Evolutionary conservation across 37 sponge, comb jelly and placozoan species (phyloP).

Genomic region (Beroe forskalii): DNA sequence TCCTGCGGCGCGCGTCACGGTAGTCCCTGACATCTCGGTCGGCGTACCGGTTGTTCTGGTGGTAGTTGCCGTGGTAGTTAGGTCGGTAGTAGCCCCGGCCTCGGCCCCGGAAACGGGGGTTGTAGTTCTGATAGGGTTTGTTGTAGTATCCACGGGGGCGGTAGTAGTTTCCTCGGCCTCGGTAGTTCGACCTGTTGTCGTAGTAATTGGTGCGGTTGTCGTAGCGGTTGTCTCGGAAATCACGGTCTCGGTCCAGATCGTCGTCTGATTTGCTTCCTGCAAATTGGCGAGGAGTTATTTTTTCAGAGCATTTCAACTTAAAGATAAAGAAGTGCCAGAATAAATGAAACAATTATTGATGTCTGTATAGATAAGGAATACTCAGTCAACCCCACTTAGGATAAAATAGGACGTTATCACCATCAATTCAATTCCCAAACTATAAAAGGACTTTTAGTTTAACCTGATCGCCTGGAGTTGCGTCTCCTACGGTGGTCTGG

Average conservation of each 20-base stretch:
- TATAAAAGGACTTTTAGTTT: no score
- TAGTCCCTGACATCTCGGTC: background rate
- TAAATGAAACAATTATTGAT: no score
- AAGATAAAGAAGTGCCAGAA: no score
- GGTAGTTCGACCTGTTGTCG: constrained; percentile 16
- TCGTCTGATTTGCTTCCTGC: constrained; percentile 20
- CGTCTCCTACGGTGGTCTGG: background rate
- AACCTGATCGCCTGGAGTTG: background rate
- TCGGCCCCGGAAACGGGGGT: constrained; percentile 9
- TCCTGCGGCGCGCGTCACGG: constrained; percentile 12
- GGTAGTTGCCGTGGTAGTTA: background rate
- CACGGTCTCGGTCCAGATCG: background rate
- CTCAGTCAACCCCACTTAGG: no score
- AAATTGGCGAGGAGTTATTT: no score
- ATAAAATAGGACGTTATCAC: no score
- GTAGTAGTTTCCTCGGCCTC: background rate
- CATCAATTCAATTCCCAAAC: no score
- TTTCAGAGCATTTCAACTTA: no score
- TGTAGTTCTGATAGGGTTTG: constrained; percentile 46
- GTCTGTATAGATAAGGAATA: no score
- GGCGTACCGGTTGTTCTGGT: constrained; percentile 7
- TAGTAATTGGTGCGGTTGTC: background rate
- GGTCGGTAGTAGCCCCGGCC: constrained; percentile 50
- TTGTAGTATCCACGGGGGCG: constrained; percentile 40
- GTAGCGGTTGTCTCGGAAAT: background rate